Conservation (phyloP, 2,888 invertebrate species). For the Phaedon cochleariae region DNA sequence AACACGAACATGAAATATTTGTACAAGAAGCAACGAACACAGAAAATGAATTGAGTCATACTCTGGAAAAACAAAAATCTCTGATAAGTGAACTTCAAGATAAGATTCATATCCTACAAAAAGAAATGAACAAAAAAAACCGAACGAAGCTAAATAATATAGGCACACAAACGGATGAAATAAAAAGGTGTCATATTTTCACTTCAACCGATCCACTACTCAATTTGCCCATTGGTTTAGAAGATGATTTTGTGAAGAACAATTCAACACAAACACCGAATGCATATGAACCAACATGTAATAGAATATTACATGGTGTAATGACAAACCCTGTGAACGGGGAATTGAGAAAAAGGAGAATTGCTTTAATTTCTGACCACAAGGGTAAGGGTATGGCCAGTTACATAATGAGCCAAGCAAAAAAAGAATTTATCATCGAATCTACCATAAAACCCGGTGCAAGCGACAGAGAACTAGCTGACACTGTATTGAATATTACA, state of each 20-base stretch:
- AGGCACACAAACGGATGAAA: neutral
- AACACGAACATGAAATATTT: too few relatives aligned
- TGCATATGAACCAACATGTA: neutral
- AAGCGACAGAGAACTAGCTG: neutral
- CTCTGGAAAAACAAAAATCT: too few relatives aligned
- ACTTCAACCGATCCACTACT: neutral
- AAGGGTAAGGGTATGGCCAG: constrained; percentile 4
- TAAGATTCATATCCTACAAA: neutral
- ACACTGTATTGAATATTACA: neutral
- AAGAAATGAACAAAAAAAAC: neutral
- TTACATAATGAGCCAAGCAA: neutral
- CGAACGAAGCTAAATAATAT: neutral
- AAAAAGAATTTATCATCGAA: neutral
- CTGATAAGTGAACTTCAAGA: neutral
- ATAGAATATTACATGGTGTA: neutral
- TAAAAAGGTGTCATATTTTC: neutral
- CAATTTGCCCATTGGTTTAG: neutral
- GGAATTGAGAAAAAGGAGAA: neutral
- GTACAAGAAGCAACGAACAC: too few relatives aligned
- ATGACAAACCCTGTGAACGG: neutral
- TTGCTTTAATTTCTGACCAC: neutral
- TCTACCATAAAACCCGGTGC: neutral
- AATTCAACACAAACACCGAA: neutral
- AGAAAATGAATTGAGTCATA: too few relatives aligned
- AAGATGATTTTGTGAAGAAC: neutral